Base-by-base conservation (phyloP, 92 coral and sea anemone species). In the Hydrozoanthus gracilis region DNA sequence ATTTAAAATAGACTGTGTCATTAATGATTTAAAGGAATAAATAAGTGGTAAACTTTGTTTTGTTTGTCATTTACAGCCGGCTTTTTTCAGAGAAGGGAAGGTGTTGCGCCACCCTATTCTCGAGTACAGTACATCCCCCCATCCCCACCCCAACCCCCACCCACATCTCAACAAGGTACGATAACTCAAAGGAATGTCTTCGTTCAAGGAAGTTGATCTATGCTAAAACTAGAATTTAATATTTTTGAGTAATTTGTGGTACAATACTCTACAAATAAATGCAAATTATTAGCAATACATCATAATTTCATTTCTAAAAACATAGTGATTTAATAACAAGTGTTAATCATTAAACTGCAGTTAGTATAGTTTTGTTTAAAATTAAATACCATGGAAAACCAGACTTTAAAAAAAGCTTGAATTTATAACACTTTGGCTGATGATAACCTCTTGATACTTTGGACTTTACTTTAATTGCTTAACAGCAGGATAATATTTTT, bases 71-170 rank as follows among this genome's bases (percentile, higher is more conserved):
- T 73, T 83, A 82, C 92, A 93, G 96, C 74, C 61, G 49, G 64
- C 83, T 75, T 79, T 17, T 46, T 88, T 71, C 90, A 66, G 78
- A 91, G 91, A 91, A 87, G 91, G 73, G 86, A 83, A 80, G 92
- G 96, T 75, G 92, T 91, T 51, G 94, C 92, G 68, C 89, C 94
- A 20, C 94, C 96, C 50, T 79, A 85, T 51, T 93, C 94, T 87
- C 92, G 91, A 82, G 89, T 90, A 90, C 89, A 78, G 67, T 46
- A 39, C 62, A 79, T 65, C 82, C 92, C 64, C 82, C 88, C 80
- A 73, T 50, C 77, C 90, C 72, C 83, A 4, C 71, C 71, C 45
- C 45, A 45, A 16, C 52, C 70, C 83, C 47, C 49, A 79, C 61
- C 73, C 84, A 72, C 56, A 62, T 62, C 84, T 58, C 84, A 79